Conservation (phyloP, 2,113 vertebrate species). For the Sylvia atricapilla region DNA sequence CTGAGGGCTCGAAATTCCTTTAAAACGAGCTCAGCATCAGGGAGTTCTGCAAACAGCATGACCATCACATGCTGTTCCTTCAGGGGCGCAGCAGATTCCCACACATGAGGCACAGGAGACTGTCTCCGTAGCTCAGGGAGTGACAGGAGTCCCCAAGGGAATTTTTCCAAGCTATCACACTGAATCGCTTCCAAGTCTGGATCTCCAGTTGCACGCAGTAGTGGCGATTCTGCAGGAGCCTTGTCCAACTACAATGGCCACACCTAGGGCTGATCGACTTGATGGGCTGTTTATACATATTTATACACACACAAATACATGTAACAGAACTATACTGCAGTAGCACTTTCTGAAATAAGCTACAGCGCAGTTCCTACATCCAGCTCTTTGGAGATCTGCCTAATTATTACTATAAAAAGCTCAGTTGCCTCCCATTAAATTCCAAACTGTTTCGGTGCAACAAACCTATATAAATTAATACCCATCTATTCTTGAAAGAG, state of each 20-base stretch:
- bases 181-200: background rate
- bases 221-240: background rate
- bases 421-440: background rate
- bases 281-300: background rate
- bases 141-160: background rate
- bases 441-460: background rate
- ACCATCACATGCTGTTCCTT: background rate
- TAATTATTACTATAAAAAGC: background rate
- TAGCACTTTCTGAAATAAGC: background rate
- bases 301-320: fast-evolving
- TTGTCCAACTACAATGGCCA: background rate
- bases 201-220: fast-evolving
- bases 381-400: background rate
- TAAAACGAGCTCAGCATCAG: background rate
- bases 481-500: background rate
- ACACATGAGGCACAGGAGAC: background rate
- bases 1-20: fast-evolving
- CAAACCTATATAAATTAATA: background rate
- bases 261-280: fast-evolving
- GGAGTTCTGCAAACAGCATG: background rate
- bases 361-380: background rate
- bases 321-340: fast-evolving
- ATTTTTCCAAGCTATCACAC: background rate
- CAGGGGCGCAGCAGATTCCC: background rate
- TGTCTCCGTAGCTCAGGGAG: fast-evolving